phyloP scores from a whole-genome alignment of 2,797 vertebrate genomes.

The Parauchenoglanis ngamensis region DNA sequence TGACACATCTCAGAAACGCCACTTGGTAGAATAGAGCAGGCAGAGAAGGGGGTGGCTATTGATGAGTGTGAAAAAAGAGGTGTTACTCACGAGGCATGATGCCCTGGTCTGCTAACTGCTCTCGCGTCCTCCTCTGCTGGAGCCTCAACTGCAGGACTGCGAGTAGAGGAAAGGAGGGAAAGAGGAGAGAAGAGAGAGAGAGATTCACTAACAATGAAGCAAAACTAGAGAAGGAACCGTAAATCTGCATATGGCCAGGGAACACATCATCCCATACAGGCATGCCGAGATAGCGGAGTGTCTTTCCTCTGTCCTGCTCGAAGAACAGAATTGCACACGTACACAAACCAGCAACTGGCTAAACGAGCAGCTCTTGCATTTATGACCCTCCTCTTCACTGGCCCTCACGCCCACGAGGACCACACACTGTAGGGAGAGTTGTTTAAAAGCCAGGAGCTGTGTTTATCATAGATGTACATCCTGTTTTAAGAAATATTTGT shows the following conservation, averaged over 20 bases:
- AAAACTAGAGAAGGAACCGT: constrained; percentile 32
- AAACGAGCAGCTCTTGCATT: constrained; percentile 42
- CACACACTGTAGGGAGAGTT: constrained; percentile 79
- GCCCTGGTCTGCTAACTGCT: constrained; percentile 93
- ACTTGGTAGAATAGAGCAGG: background rate
- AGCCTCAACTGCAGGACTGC: constrained; percentile 97
- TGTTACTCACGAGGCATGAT: constrained; percentile 95
- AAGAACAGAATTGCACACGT: constrained; percentile 48
- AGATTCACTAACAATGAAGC: constrained; percentile 36
- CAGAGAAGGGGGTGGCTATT: too few species aligned
- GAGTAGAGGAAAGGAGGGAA: constrained; percentile 36
- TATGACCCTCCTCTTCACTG: constrained; percentile 48
- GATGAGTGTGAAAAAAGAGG: constrained; percentile 34
- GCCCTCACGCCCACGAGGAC: constrained; percentile 63
- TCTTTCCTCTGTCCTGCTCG: constrained; percentile 25
- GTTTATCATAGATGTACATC: constrained; percentile 79
- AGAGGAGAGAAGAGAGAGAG: constrained; percentile 24
- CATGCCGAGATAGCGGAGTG: constrained; percentile 41
- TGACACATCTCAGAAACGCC: constrained; percentile 13
- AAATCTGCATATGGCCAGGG: constrained; percentile 42
- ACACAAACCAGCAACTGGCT: constrained; percentile 31
- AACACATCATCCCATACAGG: constrained; percentile 49
- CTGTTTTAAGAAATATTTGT: constrained; percentile 80
- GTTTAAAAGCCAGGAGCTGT: constrained; percentile 82
- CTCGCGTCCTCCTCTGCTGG: constrained; percentile 94